phyloP scores from a whole-genome alignment of 2,113 vertebrate species.

The Macaca nemestrina region DNA sequence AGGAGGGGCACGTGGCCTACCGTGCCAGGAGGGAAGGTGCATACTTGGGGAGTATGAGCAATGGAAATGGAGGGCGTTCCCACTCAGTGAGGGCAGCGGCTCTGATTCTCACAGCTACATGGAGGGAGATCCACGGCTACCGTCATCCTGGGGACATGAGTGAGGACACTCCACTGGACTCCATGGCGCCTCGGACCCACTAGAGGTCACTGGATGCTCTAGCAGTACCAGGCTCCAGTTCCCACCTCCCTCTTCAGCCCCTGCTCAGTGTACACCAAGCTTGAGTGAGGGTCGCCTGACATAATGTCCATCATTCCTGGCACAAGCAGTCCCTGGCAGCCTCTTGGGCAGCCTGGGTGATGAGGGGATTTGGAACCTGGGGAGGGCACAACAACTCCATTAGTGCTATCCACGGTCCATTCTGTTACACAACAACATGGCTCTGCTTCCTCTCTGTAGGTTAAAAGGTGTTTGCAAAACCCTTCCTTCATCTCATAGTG shows the following conservation, averaged over 20 bases:
- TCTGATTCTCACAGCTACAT: fast-evolving
- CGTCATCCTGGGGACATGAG: fast-evolving
- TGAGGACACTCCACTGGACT: not conserved
- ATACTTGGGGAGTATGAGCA: too few relatives aligned
- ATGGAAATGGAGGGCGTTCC: too few relatives aligned
- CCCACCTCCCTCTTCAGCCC: not conserved
- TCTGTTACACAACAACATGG: not conserved
- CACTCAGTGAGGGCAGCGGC: not conserved
- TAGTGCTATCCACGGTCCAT: not conserved
- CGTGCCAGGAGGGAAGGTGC: fast-evolving
- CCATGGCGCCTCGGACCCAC: not conserved
- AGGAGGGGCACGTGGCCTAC: not conserved
- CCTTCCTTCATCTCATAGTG: not conserved
- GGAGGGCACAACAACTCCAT: not conserved
- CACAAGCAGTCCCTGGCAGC: fast-evolving
- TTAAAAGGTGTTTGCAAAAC: not conserved
- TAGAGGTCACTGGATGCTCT: not conserved
- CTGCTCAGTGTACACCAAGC: too few relatives aligned
- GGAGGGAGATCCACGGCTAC: not conserved
- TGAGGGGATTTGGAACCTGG: not conserved
- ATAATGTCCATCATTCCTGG: not conserved
- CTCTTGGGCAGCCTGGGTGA: not conserved
- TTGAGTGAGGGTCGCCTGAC: not conserved
- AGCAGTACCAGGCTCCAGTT: not conserved
- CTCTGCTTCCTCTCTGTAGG: not conserved